Evolutionary conservation across 2,113 vertebrate genomes (phyloP).

Genomic region (Coregonus clupeaformis): DNA sequence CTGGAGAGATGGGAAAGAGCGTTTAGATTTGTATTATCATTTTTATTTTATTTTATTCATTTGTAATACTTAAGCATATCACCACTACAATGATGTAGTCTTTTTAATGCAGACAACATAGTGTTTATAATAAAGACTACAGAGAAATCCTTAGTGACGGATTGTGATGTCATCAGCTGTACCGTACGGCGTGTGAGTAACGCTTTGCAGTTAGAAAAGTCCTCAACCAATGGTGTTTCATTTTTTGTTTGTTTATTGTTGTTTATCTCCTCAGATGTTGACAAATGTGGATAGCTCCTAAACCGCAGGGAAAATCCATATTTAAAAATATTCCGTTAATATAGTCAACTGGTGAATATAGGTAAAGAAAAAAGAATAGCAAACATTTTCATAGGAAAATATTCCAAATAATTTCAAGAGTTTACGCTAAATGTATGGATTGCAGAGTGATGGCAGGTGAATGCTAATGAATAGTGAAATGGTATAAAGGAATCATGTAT

Average conservation of each 20-base stretch:
- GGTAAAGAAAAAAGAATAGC: not conserved
- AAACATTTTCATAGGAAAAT: not conserved
- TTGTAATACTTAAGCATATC: not conserved
- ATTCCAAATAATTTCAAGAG: not conserved
- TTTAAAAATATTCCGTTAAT: not conserved
- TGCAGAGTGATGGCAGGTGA: too few species aligned
- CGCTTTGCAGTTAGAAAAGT: not conserved
- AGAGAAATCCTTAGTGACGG: not conserved
- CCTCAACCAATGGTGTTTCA: not conserved
- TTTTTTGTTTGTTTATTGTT: too few species aligned
- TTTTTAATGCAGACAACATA: not conserved
- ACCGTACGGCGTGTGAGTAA: not conserved
- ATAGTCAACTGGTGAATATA: not conserved
- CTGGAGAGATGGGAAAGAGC: not conserved
- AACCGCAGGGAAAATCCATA: too few species aligned
- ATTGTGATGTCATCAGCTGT: not conserved
- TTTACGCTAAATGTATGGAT: not conserved
- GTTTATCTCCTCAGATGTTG: too few species aligned
- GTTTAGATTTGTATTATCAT: not conserved
- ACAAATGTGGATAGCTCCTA: not conserved
- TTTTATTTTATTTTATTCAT: not conserved
- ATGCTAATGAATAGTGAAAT: too few species aligned
- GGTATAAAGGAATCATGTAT: not conserved
- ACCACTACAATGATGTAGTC: not conserved
- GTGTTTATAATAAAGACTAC: not conserved